A percentile compares a stretch with the other conserved stretches of the same genome.
phyloP scores from a whole-genome alignment of 1,140 invertebrate species.

The Megalonaias nervosa region DNA sequence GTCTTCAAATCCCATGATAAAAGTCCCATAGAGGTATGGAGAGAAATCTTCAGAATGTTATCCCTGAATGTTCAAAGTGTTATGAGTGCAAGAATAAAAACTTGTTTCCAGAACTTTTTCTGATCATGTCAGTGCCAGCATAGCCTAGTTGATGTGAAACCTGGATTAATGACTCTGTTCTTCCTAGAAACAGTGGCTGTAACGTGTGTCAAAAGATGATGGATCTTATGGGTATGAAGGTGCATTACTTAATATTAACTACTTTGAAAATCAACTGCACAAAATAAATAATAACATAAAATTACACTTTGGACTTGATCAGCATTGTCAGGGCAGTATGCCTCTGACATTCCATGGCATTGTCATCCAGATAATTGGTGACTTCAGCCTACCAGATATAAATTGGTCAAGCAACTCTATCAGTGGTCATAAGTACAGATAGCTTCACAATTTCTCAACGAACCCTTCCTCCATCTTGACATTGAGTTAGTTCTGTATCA shows the following conservation, averaged over 20 bases:
- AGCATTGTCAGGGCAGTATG: neutral
- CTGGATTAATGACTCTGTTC: neutral
- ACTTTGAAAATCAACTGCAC: neutral
- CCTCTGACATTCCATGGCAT: neutral
- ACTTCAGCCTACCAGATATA: slow-evolving; percentile 19
- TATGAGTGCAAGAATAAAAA: neutral
- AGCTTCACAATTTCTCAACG: neutral
- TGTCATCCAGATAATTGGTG: slow-evolving; percentile 10
- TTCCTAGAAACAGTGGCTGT: neutral
- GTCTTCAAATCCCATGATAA: no score
- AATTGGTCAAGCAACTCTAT: slow-evolving; percentile 7
- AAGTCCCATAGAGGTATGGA: no score
- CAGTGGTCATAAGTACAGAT: slow-evolving; percentile 10
- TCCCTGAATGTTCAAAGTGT: slow-evolving; percentile 5
- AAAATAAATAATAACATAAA: slow-evolving; percentile 2
- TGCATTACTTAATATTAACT: neutral
- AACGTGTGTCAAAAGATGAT: slow-evolving; percentile 8
- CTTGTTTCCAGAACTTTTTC: slow-evolving; percentile 2
- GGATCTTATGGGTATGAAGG: slow-evolving; percentile 8
- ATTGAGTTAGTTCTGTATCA: neutral
- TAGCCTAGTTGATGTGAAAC: slow-evolving; percentile 13
- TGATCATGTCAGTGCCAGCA: slow-evolving; percentile 1
- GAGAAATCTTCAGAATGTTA: no score
- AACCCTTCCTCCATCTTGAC: slow-evolving; percentile 4
- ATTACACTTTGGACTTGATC: neutral